phyloP scores from a whole-genome alignment of 2,888 invertebrate species.

The Pseudolycoriella hygida region DNA sequence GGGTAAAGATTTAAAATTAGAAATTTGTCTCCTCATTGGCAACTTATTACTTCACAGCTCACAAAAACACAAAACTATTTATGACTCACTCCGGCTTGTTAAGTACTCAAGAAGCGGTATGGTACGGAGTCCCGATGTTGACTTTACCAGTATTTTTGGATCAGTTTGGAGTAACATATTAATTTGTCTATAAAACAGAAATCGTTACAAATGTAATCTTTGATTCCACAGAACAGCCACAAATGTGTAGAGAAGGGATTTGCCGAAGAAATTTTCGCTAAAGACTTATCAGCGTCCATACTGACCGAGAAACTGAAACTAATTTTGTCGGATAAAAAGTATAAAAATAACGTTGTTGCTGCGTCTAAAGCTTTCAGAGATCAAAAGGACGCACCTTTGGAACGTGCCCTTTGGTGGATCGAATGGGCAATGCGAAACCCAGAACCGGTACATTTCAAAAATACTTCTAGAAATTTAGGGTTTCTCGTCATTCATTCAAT shows the following conservation, averaged over 20 bases:
- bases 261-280: neutral
- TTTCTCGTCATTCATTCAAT: neutral
- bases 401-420: conserved; percentile 8
- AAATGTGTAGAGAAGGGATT: neutral
- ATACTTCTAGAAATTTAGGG: neutral
- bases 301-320: neutral
- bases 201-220: too few species aligned
- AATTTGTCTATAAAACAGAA: neutral
- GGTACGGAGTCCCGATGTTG: conserved; percentile 20
- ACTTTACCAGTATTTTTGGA: conserved; percentile 19
- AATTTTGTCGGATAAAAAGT: neutral
- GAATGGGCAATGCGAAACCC: conserved; percentile 7
- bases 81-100: conserved; percentile 21
- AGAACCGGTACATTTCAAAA: neutral
- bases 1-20: conserved; percentile 9
- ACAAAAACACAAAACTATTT: conserved; percentile 17
- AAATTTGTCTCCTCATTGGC: conserved; percentile 18
- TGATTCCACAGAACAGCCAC: neutral
- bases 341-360: neutral
- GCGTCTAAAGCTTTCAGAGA: conserved; percentile 5
- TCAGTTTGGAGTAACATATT: conserved; percentile 13
- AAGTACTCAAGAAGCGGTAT: conserved; percentile 19
- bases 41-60: conserved; percentile 14
- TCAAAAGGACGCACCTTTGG: conserved; percentile 5
- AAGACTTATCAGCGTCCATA: neutral